These are phyloP conservation scores for Rhabdophis nuchalis DNA, from an alignment of 2,797 vertebrate species.

Conservation along the genomic window DNA sequence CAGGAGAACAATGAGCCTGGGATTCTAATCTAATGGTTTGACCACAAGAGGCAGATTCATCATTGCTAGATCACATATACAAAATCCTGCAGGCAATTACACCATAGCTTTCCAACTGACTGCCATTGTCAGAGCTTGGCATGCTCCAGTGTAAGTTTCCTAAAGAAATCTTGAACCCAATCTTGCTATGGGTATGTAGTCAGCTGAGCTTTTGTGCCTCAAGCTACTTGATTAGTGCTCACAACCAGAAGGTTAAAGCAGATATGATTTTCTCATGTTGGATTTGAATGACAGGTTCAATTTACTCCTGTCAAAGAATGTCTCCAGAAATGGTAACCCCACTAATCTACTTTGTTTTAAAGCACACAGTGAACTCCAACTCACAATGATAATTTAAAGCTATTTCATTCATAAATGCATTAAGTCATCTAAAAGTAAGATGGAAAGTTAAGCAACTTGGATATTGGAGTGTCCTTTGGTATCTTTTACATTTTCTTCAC, in stretches of 20 bases:
- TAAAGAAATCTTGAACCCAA: neutral
- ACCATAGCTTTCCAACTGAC: neutral
- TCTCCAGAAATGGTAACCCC: neutral
- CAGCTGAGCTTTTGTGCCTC: neutral
- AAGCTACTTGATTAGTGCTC: neutral
- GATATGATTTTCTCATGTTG: neutral
- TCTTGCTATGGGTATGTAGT: neutral
- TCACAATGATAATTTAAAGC: slow-evolving; percentile 13
- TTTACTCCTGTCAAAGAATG: neutral
- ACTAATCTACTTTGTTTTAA: neutral
- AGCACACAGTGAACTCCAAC: neutral
- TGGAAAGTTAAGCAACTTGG: slow-evolving; percentile 20
- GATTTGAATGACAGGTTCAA: neutral
- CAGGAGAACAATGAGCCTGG: neutral
- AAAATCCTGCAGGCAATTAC: neutral
- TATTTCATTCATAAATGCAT: neutral
- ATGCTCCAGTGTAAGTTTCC: neutral
- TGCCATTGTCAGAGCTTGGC: neutral
- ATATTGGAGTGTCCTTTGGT: slow-evolving; percentile 21
- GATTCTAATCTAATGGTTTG: neutral
- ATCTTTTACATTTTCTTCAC: slow-evolving; percentile 27
- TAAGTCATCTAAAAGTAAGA: slow-evolving; percentile 13
- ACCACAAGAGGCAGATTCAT: neutral
- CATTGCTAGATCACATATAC: neutral
- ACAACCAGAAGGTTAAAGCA: neutral